Evolutionary conservation across 2,113 vertebrate species (phyloP).

Genomic region (Pseudois nayaur): DNA sequence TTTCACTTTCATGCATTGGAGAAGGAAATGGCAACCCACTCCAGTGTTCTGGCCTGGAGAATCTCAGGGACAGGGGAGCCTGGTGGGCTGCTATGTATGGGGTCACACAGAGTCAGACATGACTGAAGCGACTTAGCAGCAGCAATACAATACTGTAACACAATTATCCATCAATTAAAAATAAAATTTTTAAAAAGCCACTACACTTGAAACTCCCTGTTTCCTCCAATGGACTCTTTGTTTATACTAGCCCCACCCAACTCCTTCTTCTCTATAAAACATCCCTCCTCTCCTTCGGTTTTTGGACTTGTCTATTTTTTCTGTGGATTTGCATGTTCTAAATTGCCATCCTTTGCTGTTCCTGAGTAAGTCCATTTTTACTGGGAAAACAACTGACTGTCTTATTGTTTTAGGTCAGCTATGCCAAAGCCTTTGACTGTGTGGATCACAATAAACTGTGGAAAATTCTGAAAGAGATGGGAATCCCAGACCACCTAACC

Average conservation of each 20-base stretch:
- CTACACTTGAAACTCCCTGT: neutral
- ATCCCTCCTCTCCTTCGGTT: neutral
- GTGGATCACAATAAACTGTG: too few species aligned
- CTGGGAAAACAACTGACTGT: neutral
- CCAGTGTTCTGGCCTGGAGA: too few species aligned
- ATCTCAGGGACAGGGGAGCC: too few species aligned
- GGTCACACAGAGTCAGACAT: fast-evolving
- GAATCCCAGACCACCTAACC: too few species aligned
- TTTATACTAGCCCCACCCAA: neutral
- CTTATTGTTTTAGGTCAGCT: neutral
- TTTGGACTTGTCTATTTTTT: neutral
- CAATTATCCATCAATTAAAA: neutral
- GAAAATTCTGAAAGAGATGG: too few species aligned
- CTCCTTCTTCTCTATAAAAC: neutral
- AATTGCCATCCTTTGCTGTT: neutral
- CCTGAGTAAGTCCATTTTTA: neutral
- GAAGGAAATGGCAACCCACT: too few species aligned
- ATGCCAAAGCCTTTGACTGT: too few species aligned
- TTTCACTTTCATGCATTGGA: too few species aligned
- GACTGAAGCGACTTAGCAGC: too few species aligned
- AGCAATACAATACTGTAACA: neutral
- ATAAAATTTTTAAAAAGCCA: neutral
- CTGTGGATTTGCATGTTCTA: neutral
- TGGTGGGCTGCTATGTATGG: too few species aligned
- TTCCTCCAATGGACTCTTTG: neutral